A percentile compares a stretch with the other conserved stretches of the same genome.
These are phyloP conservation scores for Desmodus rotundus DNA, from an alignment of 2,113 vertebrate species.

Conservation along the genomic window DNA sequence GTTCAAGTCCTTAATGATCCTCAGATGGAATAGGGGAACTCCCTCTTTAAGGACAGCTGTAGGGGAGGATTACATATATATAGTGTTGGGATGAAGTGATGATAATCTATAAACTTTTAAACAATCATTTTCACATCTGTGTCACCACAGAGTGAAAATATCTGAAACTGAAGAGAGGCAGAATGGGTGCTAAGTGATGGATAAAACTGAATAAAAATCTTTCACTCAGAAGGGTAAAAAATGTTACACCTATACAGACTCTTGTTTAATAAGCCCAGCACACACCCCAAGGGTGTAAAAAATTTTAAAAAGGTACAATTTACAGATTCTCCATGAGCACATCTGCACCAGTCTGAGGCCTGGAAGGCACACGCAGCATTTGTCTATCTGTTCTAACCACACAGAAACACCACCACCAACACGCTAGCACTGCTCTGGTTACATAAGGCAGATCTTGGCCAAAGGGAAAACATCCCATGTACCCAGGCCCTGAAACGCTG, in stretches of 20 bases:
- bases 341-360: not conserved
- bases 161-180: conserved; percentile 16
- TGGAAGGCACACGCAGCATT: not conserved
- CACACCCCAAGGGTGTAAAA: not conserved
- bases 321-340: not conserved
- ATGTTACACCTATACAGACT: not conserved
- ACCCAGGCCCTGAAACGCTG: conserved; percentile 22
- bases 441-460: not conserved
- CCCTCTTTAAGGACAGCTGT: not conserved
- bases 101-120: not conserved
- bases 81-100: not conserved
- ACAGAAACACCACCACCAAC: not conserved
- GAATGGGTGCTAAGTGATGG: not conserved
- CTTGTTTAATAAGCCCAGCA: not conserved
- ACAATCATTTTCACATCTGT: not conserved
- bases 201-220: conserved; percentile 16
- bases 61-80: not conserved
- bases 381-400: not conserved
- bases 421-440: not conserved
- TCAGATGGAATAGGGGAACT: not conserved
- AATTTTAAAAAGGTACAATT: not conserved
- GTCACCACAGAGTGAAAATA: not conserved
- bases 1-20: not conserved
- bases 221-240: conserved; percentile 15
- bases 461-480: conserved; percentile 40